Conservation (phyloP, 2,888 invertebrate genomes). For the Troides aeacus region DNA sequence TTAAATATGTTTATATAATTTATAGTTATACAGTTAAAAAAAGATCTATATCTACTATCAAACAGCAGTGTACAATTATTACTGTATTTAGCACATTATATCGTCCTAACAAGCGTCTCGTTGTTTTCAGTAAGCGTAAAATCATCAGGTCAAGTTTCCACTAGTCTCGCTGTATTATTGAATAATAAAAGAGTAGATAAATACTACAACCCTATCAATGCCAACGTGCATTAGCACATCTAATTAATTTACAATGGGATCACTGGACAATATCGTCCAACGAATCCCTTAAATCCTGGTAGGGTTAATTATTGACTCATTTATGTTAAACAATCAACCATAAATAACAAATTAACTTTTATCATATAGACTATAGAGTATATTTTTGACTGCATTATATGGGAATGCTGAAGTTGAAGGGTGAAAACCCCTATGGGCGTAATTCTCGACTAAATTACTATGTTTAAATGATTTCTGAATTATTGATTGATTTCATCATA, state of each 20-base stretch:
- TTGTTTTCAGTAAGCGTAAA: too few relatives aligned
- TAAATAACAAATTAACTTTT: not conserved
- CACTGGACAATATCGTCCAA: not conserved
- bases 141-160: too few relatives aligned
- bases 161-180: too few relatives aligned
- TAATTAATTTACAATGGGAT: not conserved
- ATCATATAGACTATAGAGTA: not conserved
- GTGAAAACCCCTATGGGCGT: slow-evolving; percentile 9
- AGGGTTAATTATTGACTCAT: not conserved
- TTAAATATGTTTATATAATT: too few relatives aligned
- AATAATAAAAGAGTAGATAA: too few relatives aligned
- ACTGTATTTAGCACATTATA: too few relatives aligned
- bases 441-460: slow-evolving; percentile 10
- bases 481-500: slow-evolving; percentile 1
- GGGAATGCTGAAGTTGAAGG: not conserved
- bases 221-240: not conserved
- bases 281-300: not conserved
- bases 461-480: slow-evolving; percentile 6
- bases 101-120: too few relatives aligned
- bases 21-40: too few relatives aligned
- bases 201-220: not conserved
- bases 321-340: not conserved
- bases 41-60: too few relatives aligned
- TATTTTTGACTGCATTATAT: slow-evolving; percentile 5
- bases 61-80: too few relatives aligned